Conservation (phyloP, 1,140 invertebrate species). For the Brevipalpus yothersi region DNA sequence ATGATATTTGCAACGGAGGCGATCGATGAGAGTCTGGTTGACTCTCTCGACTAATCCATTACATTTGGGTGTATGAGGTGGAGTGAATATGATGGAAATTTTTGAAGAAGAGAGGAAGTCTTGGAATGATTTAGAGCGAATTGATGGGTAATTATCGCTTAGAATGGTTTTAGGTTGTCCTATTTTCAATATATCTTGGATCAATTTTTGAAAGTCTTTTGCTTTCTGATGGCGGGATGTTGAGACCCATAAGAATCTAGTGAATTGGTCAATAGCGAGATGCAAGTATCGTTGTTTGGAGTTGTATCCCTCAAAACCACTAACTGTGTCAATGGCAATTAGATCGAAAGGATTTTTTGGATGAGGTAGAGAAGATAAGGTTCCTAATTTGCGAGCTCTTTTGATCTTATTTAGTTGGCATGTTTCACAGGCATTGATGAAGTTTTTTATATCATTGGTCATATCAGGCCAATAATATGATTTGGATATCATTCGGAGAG, state of each 20-base stretch:
- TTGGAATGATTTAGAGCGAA: not conserved
- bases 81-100: not conserved
- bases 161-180: not conserved
- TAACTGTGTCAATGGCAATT: conserved; percentile 9
- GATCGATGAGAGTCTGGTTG: not conserved
- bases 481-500: not conserved
- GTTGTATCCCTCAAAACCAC: conserved; percentile 17
- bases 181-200: not conserved
- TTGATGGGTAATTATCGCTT: not conserved
- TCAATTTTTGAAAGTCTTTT: not conserved
- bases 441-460: not conserved
- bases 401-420: not conserved
- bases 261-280: conserved; percentile 4
- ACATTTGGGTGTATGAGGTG: not conserved
- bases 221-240: not conserved
- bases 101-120: not conserved
- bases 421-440: not conserved
- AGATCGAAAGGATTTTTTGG: conserved; percentile 17
- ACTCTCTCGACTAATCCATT: not conserved
- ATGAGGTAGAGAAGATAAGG: not conserved
- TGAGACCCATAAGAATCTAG: not conserved
- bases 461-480: not conserved
- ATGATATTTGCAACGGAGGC: too few relatives aligned
- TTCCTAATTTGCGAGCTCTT: not conserved
- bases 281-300: conserved; percentile 9